These are phyloP conservation scores for Erebia ligea DNA, from an alignment of 2,888 invertebrate genomes.

Conservation along the genomic window DNA sequence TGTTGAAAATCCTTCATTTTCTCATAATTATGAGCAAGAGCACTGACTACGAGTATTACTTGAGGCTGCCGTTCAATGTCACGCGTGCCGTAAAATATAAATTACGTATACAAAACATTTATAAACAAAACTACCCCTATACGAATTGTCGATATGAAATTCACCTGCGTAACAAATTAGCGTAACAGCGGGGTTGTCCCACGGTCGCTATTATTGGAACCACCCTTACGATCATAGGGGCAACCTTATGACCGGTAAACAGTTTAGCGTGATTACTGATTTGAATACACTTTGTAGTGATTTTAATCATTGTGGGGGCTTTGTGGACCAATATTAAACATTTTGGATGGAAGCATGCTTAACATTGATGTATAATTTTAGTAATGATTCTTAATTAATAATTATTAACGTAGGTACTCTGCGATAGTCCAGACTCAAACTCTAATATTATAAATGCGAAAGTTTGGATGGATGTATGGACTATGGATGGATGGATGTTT, in stretches of 20 bases:
- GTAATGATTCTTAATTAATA: too few species aligned
- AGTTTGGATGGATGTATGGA: too few species aligned
- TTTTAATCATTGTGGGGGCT: conserved; percentile 8
- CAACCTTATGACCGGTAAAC: conserved; percentile 22
- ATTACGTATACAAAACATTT: background rate
- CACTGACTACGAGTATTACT: too few species aligned
- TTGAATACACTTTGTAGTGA: conserved; percentile 9
- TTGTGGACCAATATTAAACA: background rate
- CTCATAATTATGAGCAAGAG: too few species aligned
- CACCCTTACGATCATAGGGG: conserved; percentile 12
- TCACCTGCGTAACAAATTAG: conserved; percentile 37
- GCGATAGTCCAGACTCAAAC: too few species aligned
- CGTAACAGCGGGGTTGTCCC: conserved; percentile 15
- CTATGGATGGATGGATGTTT: too few species aligned
- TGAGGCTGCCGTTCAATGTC: too few species aligned
- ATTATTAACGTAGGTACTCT: too few species aligned
- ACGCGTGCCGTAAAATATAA: background rate
- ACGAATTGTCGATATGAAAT: background rate
- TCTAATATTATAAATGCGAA: too few species aligned
- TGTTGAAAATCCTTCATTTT: too few species aligned
- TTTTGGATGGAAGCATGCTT: background rate
- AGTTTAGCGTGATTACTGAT: conserved; percentile 23
- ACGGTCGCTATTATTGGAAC: conserved; percentile 12
- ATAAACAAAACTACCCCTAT: background rate
- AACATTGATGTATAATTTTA: too few species aligned